Conservation (phyloP, 2,888 invertebrate genomes). For the Vanessa cardui region DNA sequence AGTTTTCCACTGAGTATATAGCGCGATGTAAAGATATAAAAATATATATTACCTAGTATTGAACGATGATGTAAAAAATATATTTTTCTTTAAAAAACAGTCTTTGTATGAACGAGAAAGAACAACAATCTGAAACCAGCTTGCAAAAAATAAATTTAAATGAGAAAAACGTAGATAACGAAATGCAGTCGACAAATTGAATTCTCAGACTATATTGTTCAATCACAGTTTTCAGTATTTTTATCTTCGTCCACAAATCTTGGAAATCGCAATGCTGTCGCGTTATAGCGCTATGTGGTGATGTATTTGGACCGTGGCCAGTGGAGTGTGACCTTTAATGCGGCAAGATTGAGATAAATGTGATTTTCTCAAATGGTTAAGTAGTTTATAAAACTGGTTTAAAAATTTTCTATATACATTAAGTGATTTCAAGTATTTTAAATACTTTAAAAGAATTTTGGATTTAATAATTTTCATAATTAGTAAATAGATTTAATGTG, state of each 20-base stretch:
- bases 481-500: no score
- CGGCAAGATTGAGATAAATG: slow-evolving; percentile 27
- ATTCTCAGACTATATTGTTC: slow-evolving; percentile 8
- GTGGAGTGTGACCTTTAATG: slow-evolving; percentile 30
- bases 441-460: no score
- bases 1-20: background rate
- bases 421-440: slow-evolving; percentile 7
- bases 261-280: slow-evolving; percentile 21
- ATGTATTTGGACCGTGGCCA: slow-evolving; percentile 40
- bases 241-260: slow-evolving; percentile 23
- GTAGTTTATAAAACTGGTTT: slow-evolving; percentile 12
- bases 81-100: no score
- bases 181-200: slow-evolving; percentile 1
- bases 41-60: no score
- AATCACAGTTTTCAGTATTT: background rate
- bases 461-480: no score
- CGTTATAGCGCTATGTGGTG: slow-evolving; percentile 24
- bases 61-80: no score
- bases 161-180: background rate
- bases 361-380: slow-evolving; percentile 17
- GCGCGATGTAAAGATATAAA: background rate
- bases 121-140: no score
- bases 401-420: slow-evolving; percentile 21
- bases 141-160: no score
- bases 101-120: no score